Base-by-base conservation (phyloP, 2,797 vertebrate genomes). In the Antennarius maculatus region DNA sequence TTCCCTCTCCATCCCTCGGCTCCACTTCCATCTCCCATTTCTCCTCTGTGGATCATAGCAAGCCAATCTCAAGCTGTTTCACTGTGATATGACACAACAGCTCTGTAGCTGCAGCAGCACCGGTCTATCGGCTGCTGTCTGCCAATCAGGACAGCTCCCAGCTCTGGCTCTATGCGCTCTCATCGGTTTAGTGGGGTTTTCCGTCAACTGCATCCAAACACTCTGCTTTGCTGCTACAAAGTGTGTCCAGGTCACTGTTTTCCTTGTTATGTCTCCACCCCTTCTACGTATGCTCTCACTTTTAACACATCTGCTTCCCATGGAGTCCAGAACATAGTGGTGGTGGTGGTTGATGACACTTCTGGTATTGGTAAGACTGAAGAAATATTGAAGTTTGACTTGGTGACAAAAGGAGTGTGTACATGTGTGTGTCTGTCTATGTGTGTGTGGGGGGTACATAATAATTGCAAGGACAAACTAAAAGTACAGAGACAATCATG, bases 21-120 rank as follows among this genome's bases (percentile, higher is more conserved):
- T 54, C 57, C 59, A 58, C 68, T 70, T 52, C 43, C 67, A 71
- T 71, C 77, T 82, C 55, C 81, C 70, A 65, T 62, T 76, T 66
- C 79, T 74, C 77, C 76, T 86, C 78, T 79, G 71, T 86, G 89
- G 86, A 89, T 89, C 84, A 84, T 76, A 76, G 80, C 76, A 69
- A 71, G 80, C 81, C 89, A 91, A 91, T 93, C 90, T 91, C 89
- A 88, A 77, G 90, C 90, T 93, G 91, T 91, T 93, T 91, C 52
- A 3, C 68, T 79, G 87, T 69, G 91, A 93, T 93, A 92, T 85
- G 79, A 82, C 81, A 89, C 84, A 86, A 23, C 23, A 23, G 23
- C 23, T 23, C 80, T 69, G 63, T 80, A 23, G 82, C 80, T 23
- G 69, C 74, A 6, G 59, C 17, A 2, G 65, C 61, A 82, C 87